phyloP scores from a whole-genome alignment of 1,140 invertebrate genomes.

The Homalodisca vitripennis region DNA sequence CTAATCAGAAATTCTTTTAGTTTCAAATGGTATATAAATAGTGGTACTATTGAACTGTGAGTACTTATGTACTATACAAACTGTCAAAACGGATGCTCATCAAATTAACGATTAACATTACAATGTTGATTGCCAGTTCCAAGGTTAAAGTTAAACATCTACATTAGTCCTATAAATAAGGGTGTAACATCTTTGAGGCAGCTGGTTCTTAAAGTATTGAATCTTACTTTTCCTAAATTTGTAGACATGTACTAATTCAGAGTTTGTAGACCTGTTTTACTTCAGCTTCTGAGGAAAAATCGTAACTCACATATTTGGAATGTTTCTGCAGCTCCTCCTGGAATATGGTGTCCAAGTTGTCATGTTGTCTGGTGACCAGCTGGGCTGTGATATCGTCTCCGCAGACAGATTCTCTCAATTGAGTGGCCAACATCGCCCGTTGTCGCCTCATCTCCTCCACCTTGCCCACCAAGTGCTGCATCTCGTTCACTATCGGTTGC shows the following conservation, averaged over 20 bases:
- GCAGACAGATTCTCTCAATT: constrained; percentile 78
- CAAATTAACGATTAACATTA: too few species aligned
- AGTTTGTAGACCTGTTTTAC: neutral
- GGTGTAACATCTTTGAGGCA: too few species aligned
- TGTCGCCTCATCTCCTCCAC: constrained; percentile 94
- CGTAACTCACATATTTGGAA: constrained; percentile 38
- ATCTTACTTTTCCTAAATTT: too few species aligned
- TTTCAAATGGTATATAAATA: too few species aligned
- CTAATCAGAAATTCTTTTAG: too few species aligned
- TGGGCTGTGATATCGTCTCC: constrained; percentile 88
- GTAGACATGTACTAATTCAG: neutral
- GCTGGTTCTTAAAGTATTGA: too few species aligned
- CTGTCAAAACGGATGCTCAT: too few species aligned
- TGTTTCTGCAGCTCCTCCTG: constrained; percentile 86
- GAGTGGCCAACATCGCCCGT: constrained; percentile 70
- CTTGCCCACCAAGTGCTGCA: constrained; percentile 74
- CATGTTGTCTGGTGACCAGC: constrained; percentile 71
- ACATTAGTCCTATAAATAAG: too few species aligned
- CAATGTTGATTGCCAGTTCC: too few species aligned
- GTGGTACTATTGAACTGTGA: too few species aligned
- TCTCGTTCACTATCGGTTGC: constrained; percentile 61
- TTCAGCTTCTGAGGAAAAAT: constrained; percentile 16
- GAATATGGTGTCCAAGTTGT: constrained; percentile 75
- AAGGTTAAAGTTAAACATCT: too few species aligned
- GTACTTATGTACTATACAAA: too few species aligned